Evolutionary conservation across 2,113 vertebrate genomes (phyloP).

Genomic region (Anhinga anhinga): DNA sequence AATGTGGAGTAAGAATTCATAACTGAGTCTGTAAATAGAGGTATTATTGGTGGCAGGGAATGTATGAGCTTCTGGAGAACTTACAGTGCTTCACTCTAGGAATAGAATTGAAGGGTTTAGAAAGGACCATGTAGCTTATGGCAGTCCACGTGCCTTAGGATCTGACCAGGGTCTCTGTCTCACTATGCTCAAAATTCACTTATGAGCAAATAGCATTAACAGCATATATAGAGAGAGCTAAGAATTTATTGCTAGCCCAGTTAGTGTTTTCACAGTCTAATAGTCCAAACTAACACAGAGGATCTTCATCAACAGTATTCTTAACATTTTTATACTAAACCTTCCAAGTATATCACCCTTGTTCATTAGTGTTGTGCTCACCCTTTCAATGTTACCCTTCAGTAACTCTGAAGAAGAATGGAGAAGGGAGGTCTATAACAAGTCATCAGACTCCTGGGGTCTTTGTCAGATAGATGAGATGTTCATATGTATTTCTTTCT

Average conservation of each 20-base stretch:
- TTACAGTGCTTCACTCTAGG: neutral
- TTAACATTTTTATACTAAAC: neutral
- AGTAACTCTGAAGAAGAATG: neutral
- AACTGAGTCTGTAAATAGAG: neutral
- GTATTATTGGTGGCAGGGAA: neutral
- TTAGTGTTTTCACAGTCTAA: neutral
- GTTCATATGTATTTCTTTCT: neutral
- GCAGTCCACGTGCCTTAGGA: neutral
- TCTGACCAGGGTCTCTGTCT: neutral
- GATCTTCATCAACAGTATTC: neutral
- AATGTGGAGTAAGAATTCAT: neutral
- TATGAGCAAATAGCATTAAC: neutral
- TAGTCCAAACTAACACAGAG: neutral
- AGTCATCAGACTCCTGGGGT: neutral
- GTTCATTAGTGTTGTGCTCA: neutral
- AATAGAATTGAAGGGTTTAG: neutral
- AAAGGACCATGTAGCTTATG: neutral
- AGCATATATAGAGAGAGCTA: neutral
- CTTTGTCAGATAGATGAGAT: neutral
- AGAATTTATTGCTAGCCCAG: neutral
- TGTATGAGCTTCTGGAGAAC: neutral
- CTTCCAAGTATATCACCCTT: neutral
- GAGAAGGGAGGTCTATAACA: neutral
- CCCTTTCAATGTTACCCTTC: neutral
- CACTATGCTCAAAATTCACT: neutral